Conservation (phyloP, 2,888 invertebrate species). For the Drosophila acutilabella region DNA sequence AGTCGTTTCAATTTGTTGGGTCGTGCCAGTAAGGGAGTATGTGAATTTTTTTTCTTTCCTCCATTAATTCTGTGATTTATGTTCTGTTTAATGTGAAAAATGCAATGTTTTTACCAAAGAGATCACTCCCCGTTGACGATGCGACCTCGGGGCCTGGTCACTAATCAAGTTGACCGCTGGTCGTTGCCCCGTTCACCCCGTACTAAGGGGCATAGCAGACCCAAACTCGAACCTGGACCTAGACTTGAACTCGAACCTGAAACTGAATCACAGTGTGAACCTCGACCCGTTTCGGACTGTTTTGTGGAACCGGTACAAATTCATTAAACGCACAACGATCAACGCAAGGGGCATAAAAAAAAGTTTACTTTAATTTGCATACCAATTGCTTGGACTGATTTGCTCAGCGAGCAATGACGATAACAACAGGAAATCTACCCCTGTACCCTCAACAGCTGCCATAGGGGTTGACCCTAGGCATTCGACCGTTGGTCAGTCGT, state of each 20-base stretch:
- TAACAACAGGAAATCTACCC: constrained; percentile 45
- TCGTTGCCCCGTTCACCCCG: constrained; percentile 53
- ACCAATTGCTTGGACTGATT: constrained; percentile 71
- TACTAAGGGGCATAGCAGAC: constrained; percentile 4
- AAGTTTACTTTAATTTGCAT: constrained; percentile 79
- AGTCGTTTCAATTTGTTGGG: constrained; percentile 65
- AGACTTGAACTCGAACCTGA: constrained; percentile 10
- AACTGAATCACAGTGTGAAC: constrained; percentile 9
- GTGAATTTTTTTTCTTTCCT: constrained; percentile 13
- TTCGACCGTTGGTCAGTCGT: constrained; percentile 44
- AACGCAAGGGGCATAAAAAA: constrained; percentile 21
- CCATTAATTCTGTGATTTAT: constrained; percentile 83
- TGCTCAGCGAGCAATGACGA: constrained; percentile 48
- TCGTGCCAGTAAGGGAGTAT: constrained; percentile 42
- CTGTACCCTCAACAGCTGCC: constrained; percentile 59
- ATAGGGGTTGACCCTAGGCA: constrained; percentile 33
- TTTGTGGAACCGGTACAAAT: constrained; percentile 63
- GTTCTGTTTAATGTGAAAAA: constrained; percentile 83
- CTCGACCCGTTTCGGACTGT: constrained; percentile 23
- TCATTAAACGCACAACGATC: constrained; percentile 76
- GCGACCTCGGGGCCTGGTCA: constrained; percentile 64
- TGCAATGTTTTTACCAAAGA: constrained; percentile 82
- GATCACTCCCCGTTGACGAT: constrained; percentile 80
- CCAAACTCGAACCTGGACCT: constrained; percentile 12
- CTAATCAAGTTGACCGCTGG: constrained; percentile 83